Evolutionary conservation across 2,113 vertebrate species (phyloP), one percentile per base, ranked within the genome.

Genomic region (Protobothrops mucrosquamatus): DNA sequence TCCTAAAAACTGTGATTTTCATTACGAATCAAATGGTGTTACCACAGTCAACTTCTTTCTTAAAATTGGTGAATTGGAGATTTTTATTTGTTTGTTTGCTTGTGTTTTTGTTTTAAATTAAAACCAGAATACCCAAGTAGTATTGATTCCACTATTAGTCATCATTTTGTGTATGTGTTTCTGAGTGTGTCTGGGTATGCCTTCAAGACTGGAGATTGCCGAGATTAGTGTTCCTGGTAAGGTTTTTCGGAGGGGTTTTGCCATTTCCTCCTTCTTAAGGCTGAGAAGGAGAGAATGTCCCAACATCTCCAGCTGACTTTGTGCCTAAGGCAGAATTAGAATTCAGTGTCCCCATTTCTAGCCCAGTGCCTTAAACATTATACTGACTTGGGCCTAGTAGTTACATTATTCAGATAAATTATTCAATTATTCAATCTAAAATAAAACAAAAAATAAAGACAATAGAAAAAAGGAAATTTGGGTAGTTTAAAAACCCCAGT

Each of bases 1-100:
- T 15, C 43, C 87, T 56, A 94, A 95, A 93, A 93, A 91, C 69
- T 20, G n/a, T 93, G 34, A 29, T 85, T 23, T 18, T 93, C 55
- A 91, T 12, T 91, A 87, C 52, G 90, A 93, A 96, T 88, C 92
- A 56, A 94, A 12, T 81, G 56, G 6, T 34, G 90, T 93, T 56
- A 91, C 92, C 26, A 29, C 54, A 95, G 81, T 89, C 88, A 56
- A 52, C 91, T 51, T 85, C 39, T 85, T 23, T 20, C 39, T 85
- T 85, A 46, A 20, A 22, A 12, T 34, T 43, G 20, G 43, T 85
- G 81, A 43, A 85, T 85, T 85, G 9, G 81, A 48, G 48, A 48
- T 85, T 20, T 51, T 8, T 51, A 10, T 48, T 0, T 85, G 81
- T 15, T 34, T 34, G 18, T n/a, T 48, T 48, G 48, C 48, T 48